Evolutionary conservation across 2,888 invertebrate genomes (phyloP).

Genomic region (Acanthosepion lycidas): DNA sequence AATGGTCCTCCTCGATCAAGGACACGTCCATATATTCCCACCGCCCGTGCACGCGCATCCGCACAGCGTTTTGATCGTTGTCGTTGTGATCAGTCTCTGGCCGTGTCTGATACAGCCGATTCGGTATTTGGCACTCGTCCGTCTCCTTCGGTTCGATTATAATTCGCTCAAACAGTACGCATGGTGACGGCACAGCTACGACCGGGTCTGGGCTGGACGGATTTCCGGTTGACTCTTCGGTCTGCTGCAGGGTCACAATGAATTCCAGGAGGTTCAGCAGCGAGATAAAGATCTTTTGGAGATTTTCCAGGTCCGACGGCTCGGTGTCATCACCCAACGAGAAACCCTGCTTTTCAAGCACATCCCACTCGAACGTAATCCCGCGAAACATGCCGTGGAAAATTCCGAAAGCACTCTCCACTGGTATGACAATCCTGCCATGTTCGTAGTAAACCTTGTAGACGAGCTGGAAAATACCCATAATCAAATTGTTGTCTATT

Average conservation of each 20-base stretch:
- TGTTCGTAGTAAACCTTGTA: slow-evolving; percentile 37
- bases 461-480: not conserved
- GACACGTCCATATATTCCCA: slow-evolving; percentile 41
- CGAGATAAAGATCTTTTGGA: not conserved
- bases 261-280: slow-evolving; percentile 39
- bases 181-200: not conserved
- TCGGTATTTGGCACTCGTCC: not conserved
- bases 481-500: not conserved
- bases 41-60: slow-evolving; percentile 25
- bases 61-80: not conserved
- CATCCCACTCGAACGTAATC: not conserved
- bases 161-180: slow-evolving; percentile 17
- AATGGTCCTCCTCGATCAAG: slow-evolving; percentile 6
- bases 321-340: not conserved
- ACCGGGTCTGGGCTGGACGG: not conserved
- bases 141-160: no score
- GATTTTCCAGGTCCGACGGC: not conserved
- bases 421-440: not conserved
- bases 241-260: not conserved
- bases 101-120: not conserved
- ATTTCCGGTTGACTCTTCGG: not conserved
- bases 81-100: not conserved
- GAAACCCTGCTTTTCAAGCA: not conserved
- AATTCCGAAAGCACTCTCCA: slow-evolving; percentile 33
- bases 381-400: slow-evolving; percentile 39